A percentile compares a stretch with the other conserved stretches of the same genome.
phyloP scores from a whole-genome alignment of 2,113 vertebrate genomes.

The Siniperca chuatsi region DNA sequence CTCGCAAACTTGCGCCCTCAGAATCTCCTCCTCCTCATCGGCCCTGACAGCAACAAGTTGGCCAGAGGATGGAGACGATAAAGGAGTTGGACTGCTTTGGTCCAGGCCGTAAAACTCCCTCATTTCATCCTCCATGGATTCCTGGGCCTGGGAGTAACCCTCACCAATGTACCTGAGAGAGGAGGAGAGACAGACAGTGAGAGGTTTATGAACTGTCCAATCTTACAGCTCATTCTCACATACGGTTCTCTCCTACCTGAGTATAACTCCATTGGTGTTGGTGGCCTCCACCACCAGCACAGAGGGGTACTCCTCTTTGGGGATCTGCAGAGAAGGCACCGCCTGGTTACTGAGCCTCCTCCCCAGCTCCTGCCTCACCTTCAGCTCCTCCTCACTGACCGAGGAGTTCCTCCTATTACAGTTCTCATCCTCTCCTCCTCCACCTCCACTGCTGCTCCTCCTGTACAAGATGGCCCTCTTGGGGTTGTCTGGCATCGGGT shows the following conservation, averaged over 20 bases:
- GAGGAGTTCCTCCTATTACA: constrained; percentile 73
- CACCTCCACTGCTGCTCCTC: constrained; percentile 56
- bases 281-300: constrained; percentile 92
- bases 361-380: constrained; percentile 61
- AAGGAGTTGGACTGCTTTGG: constrained; percentile 44
- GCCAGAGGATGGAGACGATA: constrained; percentile 80
- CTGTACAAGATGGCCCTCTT: constrained; percentile 93
- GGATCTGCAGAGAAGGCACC: constrained; percentile 89
- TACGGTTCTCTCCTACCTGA: constrained; percentile 83
- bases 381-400: constrained; percentile 63
- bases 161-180: constrained; percentile 92
- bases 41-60: constrained; percentile 90
- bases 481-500: constrained; percentile 90
- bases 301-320: constrained; percentile 91
- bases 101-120: constrained; percentile 88
- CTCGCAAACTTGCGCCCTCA: constrained; percentile 89
- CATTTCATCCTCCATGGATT: constrained; percentile 96
- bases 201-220: background rate
- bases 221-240: background rate
- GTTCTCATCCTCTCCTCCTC: constrained; percentile 77
- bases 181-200: background rate
- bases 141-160: constrained; percentile 93
- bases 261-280: constrained; percentile 91
- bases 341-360: constrained; percentile 69
- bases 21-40: constrained; percentile 92